Evolutionary conservation across 2,888 invertebrate species (phyloP).

Genomic region (Isotomurus palustris): DNA sequence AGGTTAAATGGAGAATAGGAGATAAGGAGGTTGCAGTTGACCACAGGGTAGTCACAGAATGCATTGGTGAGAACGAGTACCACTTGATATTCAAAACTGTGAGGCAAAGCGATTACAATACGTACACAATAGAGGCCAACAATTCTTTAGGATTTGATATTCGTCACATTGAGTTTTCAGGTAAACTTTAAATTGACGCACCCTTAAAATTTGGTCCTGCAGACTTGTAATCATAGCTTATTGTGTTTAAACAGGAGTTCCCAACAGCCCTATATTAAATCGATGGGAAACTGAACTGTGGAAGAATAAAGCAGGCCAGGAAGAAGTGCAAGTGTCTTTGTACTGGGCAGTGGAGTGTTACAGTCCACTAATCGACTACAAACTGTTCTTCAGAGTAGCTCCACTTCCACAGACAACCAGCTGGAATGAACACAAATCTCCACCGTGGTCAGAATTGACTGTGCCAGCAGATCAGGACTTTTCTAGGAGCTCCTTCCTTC

Average conservation of each 20-base stretch:
- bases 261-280: conserved; percentile 66
- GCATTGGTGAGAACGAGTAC: conserved; percentile 57
- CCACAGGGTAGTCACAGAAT: conserved; percentile 55
- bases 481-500: conserved; percentile 52
- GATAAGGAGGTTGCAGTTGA: conserved; percentile 27
- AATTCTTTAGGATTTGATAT: conserved; percentile 70
- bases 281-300: conserved; percentile 38
- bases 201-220: no score
- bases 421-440: conserved; percentile 17
- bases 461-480: conserved; percentile 68
- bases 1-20: conserved; percentile 41
- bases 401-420: conserved; percentile 25
- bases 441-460: conserved; percentile 63
- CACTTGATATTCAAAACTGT: conserved; percentile 66
- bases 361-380: conserved; percentile 69
- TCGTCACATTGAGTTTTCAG: conserved; percentile 67
- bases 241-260: conserved; percentile 55
- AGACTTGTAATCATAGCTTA: no score
- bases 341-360: conserved; percentile 83
- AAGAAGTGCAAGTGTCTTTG: conserved; percentile 57
- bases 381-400: conserved; percentile 51
- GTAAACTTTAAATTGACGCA: conserved; percentile 49
- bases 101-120: conserved; percentile 65
- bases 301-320: conserved; percentile 7
- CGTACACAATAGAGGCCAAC: conserved; percentile 71